Base-by-base conservation (phyloP, 2,888 invertebrate species). In the Lampropteryx suffumata region DNA sequence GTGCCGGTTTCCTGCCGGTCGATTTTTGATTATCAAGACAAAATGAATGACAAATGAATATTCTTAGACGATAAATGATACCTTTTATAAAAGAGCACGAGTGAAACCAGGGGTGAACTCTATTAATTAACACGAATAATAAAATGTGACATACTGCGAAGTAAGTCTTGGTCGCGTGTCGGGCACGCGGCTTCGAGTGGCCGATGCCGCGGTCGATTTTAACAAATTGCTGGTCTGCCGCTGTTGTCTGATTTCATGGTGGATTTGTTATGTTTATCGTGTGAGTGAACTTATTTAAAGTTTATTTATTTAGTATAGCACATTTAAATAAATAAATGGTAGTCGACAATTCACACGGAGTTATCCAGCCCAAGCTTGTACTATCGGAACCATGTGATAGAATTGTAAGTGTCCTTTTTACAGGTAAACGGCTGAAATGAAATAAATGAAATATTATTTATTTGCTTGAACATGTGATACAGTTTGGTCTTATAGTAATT, bases 121-220 rank as follows among this genome's bases (percentile, higher is more conserved):
- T 45, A 45, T 41, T 45, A 49, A 32, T 37, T 21, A 40, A 45
- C 35, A 50, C 26, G 17, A 45, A 35, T 50, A 40, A 45, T 34
- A 32, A 27, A 40, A 28, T 40, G 35, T 28, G 49, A 37, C 49
- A 41, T 28, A 42, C 24, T 41, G 37, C 37, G 10, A 13, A 21
- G 34, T 6, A 17, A 5, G 9, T 2, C 2, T 8, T 10, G 6
- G 34, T 30, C 59, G 54, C 60, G 62, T 60, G 61, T 0, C 56
- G 7, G 51, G 27, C 63, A 57, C 61, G 63, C 56, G 61, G 12
- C 45, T 34, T 44, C 29, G 51, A 57, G 61, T 57, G 54, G 32
- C 29, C 53, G 40, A 9, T 29, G 2, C 10, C 26, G 37, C 10
- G 40, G 45, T 48, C 34, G 39, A 41, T 57, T 40, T 30, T 36